These are phyloP conservation scores for Prunella himalayana DNA, from an alignment of 2,113 vertebrate genomes.

Conservation along the genomic window DNA sequence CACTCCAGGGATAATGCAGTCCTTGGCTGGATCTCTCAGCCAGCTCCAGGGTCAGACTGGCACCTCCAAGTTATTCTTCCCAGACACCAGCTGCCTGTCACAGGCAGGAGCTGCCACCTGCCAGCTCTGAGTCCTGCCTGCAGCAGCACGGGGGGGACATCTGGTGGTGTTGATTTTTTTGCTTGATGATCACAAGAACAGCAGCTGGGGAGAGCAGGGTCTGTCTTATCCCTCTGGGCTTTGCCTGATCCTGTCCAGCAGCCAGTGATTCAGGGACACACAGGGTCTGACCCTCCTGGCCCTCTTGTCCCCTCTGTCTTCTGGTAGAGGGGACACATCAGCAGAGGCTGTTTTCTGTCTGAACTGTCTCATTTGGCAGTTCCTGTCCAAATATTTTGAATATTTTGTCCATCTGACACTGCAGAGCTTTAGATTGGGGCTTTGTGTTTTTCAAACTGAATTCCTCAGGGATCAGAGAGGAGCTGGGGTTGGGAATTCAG, in stretches of 20 bases:
- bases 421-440: background rate
- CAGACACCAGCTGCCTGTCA: background rate
- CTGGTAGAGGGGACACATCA: background rate
- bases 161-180: background rate
- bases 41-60: background rate
- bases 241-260: background rate
- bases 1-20: background rate
- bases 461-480: background rate
- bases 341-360: background rate
- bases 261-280: rapidly evolving
- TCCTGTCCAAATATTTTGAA: background rate
- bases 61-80: background rate
- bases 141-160: background rate
- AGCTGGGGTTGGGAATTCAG: background rate
- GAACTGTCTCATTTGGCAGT: too few species aligned
- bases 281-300: background rate
- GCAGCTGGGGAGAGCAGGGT: background rate
- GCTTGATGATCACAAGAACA: background rate
- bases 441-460: background rate
- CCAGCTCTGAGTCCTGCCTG: background rate
- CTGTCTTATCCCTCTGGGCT: background rate
- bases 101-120: background rate
- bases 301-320: background rate
- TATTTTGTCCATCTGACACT: background rate
- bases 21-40: background rate